These are phyloP conservation scores for Trachurus trachurus DNA, from an alignment of 2,797 vertebrate genomes.

Conservation along the genomic window DNA sequence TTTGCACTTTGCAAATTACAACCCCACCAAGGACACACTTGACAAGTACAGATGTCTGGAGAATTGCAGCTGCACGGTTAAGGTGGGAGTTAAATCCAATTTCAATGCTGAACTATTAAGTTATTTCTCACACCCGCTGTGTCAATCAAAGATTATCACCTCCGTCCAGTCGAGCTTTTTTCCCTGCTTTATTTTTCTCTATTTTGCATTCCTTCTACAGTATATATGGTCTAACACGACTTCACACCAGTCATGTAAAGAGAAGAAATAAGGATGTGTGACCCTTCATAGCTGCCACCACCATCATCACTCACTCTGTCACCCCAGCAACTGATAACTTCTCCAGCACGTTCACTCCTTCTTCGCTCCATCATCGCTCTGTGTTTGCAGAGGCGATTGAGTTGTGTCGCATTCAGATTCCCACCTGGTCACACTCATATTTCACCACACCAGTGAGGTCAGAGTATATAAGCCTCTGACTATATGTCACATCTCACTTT, in stretches of 20 bases:
- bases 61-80: constrained; percentile 4
- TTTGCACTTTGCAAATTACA: constrained; percentile 2
- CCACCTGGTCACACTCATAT: background rate
- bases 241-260: constrained; percentile 16
- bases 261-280: constrained; percentile 22
- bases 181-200: constrained; percentile 6
- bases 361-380: constrained; percentile 22
- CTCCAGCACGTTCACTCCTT: background rate
- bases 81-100: background rate
- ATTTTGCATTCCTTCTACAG: constrained; percentile 27
- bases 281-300: constrained; percentile 32
- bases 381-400: constrained; percentile 38
- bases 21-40: constrained; percentile 14
- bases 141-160: constrained; percentile 14
- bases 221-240: constrained; percentile 1
- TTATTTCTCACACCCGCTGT: background rate
- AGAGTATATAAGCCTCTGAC: background rate
- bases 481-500: background rate
- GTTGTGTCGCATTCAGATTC: constrained; percentile 20
- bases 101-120: constrained; percentile 6
- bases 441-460: background rate
- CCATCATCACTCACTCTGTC: constrained; percentile 37
- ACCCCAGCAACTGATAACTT: constrained; percentile 46
- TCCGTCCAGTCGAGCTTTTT: constrained; percentile 5
- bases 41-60: constrained; percentile 17